Base-by-base conservation (phyloP, 2,113 vertebrate genomes). In the Mesembrinibis cayennensis region DNA sequence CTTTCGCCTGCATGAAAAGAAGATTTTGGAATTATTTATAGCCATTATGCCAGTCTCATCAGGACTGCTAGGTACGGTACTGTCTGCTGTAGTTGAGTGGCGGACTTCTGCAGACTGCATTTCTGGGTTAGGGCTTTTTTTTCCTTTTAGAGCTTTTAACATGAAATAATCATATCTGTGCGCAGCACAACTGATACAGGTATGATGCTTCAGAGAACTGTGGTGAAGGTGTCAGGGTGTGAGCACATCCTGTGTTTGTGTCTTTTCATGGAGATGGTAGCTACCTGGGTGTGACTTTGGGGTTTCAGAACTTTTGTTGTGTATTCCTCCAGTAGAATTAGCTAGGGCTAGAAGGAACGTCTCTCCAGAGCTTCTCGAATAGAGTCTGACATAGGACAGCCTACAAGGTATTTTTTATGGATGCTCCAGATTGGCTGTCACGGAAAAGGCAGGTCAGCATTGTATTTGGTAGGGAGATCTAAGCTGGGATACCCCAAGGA, bases 271-370 rank as follows among this genome's bases (percentile, higher is more conserved):
- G 50, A 71, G 45, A 1, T 55, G 32, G 36, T 16, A 20, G 15
- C 47, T 27, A 12, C 76, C 45, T 2, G 0, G 2, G 10, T 3
- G 32, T 30, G 49, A 21, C 29, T 56, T 66, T 6, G 12, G 6
- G 5, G 9, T 30, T 26, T 20, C 6, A 7, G 58, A 25, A 63
- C 19, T 55, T 59, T 26, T 3, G 18, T 12, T 63, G 32, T 56
- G 22, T 36, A 4, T 66, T 84, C 50, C 25, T 61, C 30, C 42
- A 38, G 47, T 63, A 65, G 44, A 73, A 50, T 42, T 18, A 16
- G 38, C 38, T 16, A 4, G 82, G 53, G 58, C 5, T 5, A 1
- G 29, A 72, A 38, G 42, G 59, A 40, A 4, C 16, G 16, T 25
- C 47, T 52, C 40, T 53, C 3, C 16, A 12, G 67, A 18, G 45